Conservation (phyloP, 2,888 invertebrate genomes). For the Prosopocoilus inquinatus region DNA sequence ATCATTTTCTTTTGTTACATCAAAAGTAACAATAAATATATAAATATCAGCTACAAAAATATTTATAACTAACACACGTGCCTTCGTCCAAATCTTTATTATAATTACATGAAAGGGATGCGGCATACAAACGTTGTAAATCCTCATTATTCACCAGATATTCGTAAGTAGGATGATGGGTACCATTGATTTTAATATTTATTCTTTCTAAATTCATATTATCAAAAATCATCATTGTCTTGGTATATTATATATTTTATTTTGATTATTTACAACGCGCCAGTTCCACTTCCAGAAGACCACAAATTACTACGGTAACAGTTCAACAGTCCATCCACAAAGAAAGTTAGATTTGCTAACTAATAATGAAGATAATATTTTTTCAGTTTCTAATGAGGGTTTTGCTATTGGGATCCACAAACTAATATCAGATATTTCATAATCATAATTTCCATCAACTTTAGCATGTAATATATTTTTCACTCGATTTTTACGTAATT, state of each 20-base stretch:
- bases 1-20: neutral
- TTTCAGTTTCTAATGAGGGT: neutral
- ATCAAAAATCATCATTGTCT: neutral
- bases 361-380: neutral
- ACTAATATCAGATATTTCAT: conserved; percentile 4
- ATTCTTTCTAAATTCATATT: neutral
- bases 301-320: neutral
- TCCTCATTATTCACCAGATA: too few relatives aligned
- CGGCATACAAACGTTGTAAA: too few relatives aligned
- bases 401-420: neutral
- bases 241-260: neutral
- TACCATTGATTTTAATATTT: neutral
- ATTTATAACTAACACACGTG: too few relatives aligned
- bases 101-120: too few relatives aligned
- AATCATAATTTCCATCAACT: conserved; percentile 3
- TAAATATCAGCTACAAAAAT: neutral
- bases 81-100: too few relatives aligned
- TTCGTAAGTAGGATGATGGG: too few relatives aligned
- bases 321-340: neutral
- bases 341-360: too few relatives aligned
- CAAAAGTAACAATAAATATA: neutral
- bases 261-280: neutral
- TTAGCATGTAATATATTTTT: neutral
- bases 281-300: neutral
- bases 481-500: conserved; percentile 2